These are phyloP conservation scores for Orcinus orca DNA, from an alignment of 2,113 vertebrate species.

Conservation along the genomic window DNA sequence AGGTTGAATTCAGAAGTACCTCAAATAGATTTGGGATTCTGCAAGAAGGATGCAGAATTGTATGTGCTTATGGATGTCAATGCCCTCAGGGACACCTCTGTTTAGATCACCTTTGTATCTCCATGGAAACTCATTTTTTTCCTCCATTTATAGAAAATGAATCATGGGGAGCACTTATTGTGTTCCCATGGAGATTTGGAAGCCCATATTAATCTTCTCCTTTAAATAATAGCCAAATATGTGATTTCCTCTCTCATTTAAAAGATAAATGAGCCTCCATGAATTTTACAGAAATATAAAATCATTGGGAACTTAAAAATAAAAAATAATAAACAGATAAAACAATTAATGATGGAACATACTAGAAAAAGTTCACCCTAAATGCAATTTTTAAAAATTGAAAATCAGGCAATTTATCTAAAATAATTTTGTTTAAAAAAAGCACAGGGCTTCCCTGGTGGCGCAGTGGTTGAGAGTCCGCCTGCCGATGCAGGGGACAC, in stretches of 20 bases:
- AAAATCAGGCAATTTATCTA: background rate
- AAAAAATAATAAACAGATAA: background rate
- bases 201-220: background rate
- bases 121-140: conserved; percentile 62
- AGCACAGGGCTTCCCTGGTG: no score
- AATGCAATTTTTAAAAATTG: background rate
- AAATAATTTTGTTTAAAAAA: background rate
- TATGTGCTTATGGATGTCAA: background rate
- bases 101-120: conserved; percentile 56
- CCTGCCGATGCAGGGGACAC: no score
- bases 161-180: conserved; percentile 41
- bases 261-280: background rate
- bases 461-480: no score
- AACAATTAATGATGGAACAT: background rate
- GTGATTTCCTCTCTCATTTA: background rate
- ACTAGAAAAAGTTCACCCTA: background rate
- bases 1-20: conserved; percentile 10
- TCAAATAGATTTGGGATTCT: background rate
- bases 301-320: background rate
- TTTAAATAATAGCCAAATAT: conserved; percentile 37
- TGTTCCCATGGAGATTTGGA: conserved; percentile 66
- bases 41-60: background rate
- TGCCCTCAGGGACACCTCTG: background rate
- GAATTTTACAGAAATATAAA: conserved; percentile 26
- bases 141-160: conserved; percentile 42